Base-by-base conservation (phyloP, 2,888 invertebrate species). In the Pristionchus arcanus region DNA sequence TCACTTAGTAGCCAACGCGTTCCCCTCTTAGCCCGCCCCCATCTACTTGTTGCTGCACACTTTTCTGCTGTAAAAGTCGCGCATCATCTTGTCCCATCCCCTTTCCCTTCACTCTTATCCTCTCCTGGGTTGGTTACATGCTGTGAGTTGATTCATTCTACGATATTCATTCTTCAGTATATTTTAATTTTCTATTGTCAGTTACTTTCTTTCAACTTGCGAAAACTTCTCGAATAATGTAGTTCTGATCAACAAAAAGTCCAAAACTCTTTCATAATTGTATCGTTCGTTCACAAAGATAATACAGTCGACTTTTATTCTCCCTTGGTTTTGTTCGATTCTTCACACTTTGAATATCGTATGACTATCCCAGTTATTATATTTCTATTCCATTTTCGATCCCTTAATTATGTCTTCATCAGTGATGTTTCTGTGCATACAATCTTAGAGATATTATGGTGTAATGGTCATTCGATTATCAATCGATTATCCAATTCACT, bases 101-200 rank as follows among this genome's bases (percentile, higher is more conserved):
- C 49, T 83, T 83, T 83, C 53, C 53, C 53, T 49, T 11, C 83
- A 42, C 77, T 37, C 83, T 59, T 84, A 31, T 53, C 59, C 59
- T 28, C 28, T 84, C 31, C 53, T 84, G 84, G 59, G 59, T 59
- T 84, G 84, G 53, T 53, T 84, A 59, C 59, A 34, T 59, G 55
- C 84, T 84, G 55, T 84, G 84, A 84, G 59, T 59, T 84, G 53
- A 59, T 84, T 84, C 84, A 59, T 59, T 84, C 84, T 84, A 55
- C 28, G 53, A 21, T 42, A 81, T 81, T 81, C 1, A 81, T 84
- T 55, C 55, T 84, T 84, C 19, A 5, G 16, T 31, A 28, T 55
- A 59, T 55, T 25, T 53, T 83, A 3, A 16, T 19, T 28, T 16
- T 53, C 11, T 11, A 31, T 15, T 59, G 28, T 59, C 59, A 55